Percentiles rank a stretch among this genome's conserved stretches.
Conservation (phyloP, 2,888 invertebrate species). For the Morpho achilles region DNA sequence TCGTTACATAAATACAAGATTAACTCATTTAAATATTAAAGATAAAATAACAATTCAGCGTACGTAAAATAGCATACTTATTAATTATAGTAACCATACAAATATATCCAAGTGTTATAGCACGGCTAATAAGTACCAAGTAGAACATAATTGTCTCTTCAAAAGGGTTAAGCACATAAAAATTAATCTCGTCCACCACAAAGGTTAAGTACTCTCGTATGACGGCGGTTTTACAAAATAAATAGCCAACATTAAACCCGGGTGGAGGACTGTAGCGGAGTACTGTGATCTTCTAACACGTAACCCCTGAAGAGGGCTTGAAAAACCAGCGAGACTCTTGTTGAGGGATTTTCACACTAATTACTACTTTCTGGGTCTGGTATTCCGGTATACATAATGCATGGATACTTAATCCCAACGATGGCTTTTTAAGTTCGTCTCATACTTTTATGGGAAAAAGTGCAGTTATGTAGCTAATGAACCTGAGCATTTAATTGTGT, state of each 20-base stretch:
- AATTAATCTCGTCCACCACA: conserved; percentile 11
- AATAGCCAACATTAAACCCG: conserved; percentile 53
- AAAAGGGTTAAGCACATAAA: conserved; percentile 12
- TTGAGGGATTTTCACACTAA: conserved; percentile 51
- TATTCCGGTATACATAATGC: conserved; percentile 4
- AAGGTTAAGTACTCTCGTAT: conserved; percentile 11
- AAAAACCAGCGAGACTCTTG: conserved; percentile 39
- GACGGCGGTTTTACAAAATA: conserved; percentile 37
- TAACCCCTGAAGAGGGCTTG: conserved; percentile 34
- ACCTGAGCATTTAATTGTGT: too few relatives aligned
- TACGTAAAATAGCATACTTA: too few relatives aligned
- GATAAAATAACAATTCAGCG: too few relatives aligned
- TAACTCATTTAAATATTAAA: too few relatives aligned
- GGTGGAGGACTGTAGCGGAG: conserved; percentile 36
- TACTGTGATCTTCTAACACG: conserved; percentile 27
- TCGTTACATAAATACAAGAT: too few relatives aligned
- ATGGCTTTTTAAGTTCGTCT: too few relatives aligned
- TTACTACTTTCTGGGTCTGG: conserved; percentile 37
- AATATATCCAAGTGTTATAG: too few relatives aligned
- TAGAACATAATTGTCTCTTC: not conserved
- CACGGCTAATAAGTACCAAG: too few relatives aligned
- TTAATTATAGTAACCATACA: too few relatives aligned
- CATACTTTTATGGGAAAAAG: too few relatives aligned
- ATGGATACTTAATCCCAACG: not conserved
- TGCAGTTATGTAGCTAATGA: not conserved